These are phyloP conservation scores for Muscicapa comitata DNA, from an alignment of 2,797 vertebrate genomes.

Conservation along the genomic window DNA sequence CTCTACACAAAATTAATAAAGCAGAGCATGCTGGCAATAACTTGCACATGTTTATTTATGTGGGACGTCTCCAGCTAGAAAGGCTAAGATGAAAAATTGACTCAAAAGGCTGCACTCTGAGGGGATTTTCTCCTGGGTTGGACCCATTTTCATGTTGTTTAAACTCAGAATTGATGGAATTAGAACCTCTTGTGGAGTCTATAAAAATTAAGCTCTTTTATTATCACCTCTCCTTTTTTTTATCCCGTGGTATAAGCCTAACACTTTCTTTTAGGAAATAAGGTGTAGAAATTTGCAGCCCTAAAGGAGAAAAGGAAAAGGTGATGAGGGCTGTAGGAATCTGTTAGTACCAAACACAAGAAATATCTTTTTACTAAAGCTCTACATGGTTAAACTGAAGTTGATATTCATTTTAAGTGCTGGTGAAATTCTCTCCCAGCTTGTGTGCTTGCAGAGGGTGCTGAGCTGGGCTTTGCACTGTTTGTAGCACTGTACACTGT, in stretches of 20 bases:
- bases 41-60: slow-evolving; percentile 70
- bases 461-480: background rate
- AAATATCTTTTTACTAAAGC: background rate
- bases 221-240: slow-evolving; percentile 17
- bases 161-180: slow-evolving; percentile 27
- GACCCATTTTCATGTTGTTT: slow-evolving; percentile 31
- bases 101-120: slow-evolving; percentile 34
- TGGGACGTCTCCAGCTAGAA: slow-evolving; percentile 54
- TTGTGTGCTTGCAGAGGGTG: background rate
- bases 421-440: background rate
- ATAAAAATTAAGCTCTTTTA: slow-evolving; percentile 41
- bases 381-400: background rate
- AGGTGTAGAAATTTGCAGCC: background rate
- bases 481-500: background rate
- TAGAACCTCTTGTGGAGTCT: background rate
- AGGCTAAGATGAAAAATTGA: slow-evolving; percentile 66
- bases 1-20: slow-evolving; percentile 74
- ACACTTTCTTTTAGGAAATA: background rate
- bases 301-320: background rate
- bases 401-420: background rate
- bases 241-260: background rate
- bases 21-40: slow-evolving; percentile 60
- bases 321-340: background rate
- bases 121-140: slow-evolving; percentile 47
- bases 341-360: background rate